Evolutionary conservation across 2,797 vertebrate species (phyloP), one percentile per base, ranked within the genome.

Genomic region (Pangasius macronema): DNA sequence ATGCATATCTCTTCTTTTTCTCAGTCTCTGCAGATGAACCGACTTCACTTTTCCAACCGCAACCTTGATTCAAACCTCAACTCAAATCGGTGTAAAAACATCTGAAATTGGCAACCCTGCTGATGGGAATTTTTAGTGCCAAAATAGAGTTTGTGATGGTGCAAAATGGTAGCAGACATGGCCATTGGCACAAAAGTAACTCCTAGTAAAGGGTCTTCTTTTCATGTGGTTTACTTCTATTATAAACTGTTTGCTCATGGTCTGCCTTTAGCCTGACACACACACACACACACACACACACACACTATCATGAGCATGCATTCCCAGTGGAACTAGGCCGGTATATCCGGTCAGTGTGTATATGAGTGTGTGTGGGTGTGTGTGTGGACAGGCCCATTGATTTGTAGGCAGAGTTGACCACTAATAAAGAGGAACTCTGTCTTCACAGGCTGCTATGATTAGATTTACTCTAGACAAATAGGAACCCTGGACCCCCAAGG

Each of bases 391-490:
- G 51, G 65, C 57, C 53, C 73, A 87, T 88, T 88, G 88, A 91
- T 90, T 88, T 87, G 88, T 75, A 86, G 90, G 88, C 83, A 83
- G 87, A 89, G 82, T 83, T 86, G 85, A 90, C 88, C 84, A 8
- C 86, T 91, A 92, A 92, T 91, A 91, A 92, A 91, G 87, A 90
- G 87, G 73, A 57, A 83, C 82, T 89, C 68, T 81, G 82, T 92
- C 87, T 89, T 89, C 86, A 87, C 87, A 85, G 88, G 55, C 79
- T 18, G 30, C 84, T 59, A 20, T 88, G 86, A 93, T 91, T 90
- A 89, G 89, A 92, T 91, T 90, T 85, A 85, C 68, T 79, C 84
- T 13, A 85, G 75, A 85, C 85, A 65, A 67, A 81, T 83, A 83
- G 59, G 51, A 82, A 85, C 75, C 68, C 84, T 85, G 73, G 59